Evolutionary conservation across 2,113 vertebrate genomes (phyloP), one percentile per base, ranked within the genome.

Genomic region (Triplophysa dalaica): DNA sequence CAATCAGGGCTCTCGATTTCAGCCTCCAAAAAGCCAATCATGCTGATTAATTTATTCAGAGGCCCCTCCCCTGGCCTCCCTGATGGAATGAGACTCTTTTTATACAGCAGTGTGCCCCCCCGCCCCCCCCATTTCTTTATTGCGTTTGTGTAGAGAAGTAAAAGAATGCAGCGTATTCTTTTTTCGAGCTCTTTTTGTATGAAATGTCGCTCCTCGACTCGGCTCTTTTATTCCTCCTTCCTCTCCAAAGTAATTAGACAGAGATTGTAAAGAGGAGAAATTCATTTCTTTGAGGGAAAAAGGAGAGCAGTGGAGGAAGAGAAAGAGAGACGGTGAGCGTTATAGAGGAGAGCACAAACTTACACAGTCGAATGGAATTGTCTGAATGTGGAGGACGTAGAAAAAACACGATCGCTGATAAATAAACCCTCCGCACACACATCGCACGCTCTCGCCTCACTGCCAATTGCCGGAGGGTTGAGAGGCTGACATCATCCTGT

Each of bases 91-190:
- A 83, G 79, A 61, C 65, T 79, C 54, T 63, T 69, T 69, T 82
- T 82, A 65, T 69, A 70, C 61, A 58, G 29, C 63, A 65, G 60
- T n/a, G n/a, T 67, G 33, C 21, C 62, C 54, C 78, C 74, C 63
- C n/a, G 24, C 24, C 22, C 29, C 54, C 73, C 81, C 83, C 84
- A 77, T 89, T 86, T 87, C 88, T 92, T 91, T 91, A 90, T 90
- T 89, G 88, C 78, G 26, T 93, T 86, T 92, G 88, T 93, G 91
- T 93, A 93, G 92, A 90, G 89, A 89, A 84, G 91, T 87, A 85
- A 89, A 94, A 95, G 94, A 95, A 96, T 95, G 93, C 86, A 86
- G 90, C 89, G 89, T 91, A 91, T 94, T 95, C 90, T 94, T 93
- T 74, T 92, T 93, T 88, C 89, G 88, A 88, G 85, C 83, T 90